Evolutionary conservation across 2,888 invertebrate species (phyloP).

Genomic region (Ophraella communa): DNA sequence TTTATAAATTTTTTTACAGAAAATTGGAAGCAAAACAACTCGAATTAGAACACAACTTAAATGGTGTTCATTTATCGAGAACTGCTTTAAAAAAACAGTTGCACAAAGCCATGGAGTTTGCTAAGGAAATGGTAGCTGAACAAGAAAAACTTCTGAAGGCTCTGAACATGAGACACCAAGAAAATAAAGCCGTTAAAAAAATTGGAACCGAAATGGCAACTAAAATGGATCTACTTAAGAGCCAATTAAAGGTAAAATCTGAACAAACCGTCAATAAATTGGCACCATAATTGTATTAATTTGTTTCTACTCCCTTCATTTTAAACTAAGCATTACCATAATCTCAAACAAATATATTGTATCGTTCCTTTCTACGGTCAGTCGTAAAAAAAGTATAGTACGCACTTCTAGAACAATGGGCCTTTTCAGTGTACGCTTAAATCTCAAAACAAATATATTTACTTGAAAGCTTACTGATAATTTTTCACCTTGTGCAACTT

Average conservation of each 20-base stretch:
- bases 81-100: conserved; percentile 63
- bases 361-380: too few species aligned
- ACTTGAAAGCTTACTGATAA: too few species aligned
- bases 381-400: too few species aligned
- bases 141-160: conserved; percentile 62
- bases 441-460: too few species aligned
- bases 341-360: too few species aligned
- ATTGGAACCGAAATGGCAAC: conserved; percentile 62
- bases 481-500: too few species aligned
- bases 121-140: conserved; percentile 63
- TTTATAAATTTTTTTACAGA: conserved; percentile 51
- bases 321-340: too few species aligned
- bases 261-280: too few species aligned
- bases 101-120: conserved; percentile 63
- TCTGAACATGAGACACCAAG: conserved; percentile 54
- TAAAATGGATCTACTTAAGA: conserved; percentile 62
- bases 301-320: too few species aligned
- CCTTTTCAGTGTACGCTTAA: too few species aligned
- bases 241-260: conserved; percentile 59
- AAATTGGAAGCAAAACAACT: conserved; percentile 60
- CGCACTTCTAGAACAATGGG: too few species aligned
- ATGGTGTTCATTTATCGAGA: conserved; percentile 61
- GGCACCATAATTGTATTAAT: too few species aligned
- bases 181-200: conserved; percentile 58
- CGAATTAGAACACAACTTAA: conserved; percentile 59